Conservation (phyloP, 2,888 invertebrate species). For the Anorthoa munda region DNA sequence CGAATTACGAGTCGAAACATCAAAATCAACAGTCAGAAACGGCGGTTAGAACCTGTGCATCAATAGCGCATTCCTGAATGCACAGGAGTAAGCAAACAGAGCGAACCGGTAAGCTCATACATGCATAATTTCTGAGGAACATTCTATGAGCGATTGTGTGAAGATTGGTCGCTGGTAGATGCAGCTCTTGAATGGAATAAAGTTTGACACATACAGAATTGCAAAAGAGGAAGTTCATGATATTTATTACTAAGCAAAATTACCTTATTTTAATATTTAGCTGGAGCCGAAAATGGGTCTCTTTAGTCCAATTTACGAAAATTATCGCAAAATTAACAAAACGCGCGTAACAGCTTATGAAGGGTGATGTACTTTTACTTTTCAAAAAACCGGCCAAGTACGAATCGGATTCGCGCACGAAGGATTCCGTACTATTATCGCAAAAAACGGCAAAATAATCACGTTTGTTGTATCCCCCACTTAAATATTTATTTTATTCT, state of each 20-base stretch:
- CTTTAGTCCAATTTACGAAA: not conserved
- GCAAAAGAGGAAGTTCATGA: not conserved
- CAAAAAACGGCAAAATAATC: no score
- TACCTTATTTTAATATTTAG: no score
- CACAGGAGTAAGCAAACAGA: slow-evolving; percentile 31
- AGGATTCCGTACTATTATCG: no score
- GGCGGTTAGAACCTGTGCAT: not conserved
- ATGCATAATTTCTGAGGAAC: slow-evolving; percentile 37
- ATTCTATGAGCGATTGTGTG: slow-evolving; percentile 13
- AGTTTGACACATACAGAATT: not conserved
- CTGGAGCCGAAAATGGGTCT: not conserved
- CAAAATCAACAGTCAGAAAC: slow-evolving; percentile 26
- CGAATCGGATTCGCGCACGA: no score
- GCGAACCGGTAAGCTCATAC: slow-evolving; percentile 21
- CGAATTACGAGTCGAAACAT: not conserved
- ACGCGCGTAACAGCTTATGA: no score
- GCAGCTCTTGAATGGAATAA: not conserved
- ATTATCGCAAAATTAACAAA: no score
- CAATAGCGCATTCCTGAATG: slow-evolving; percentile 26
- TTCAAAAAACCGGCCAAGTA: no score
- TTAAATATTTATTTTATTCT: no score
- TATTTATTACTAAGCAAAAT: no score
- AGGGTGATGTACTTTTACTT: no score
- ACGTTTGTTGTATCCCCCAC: no score
- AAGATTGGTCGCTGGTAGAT: not conserved